These are phyloP conservation scores for Passer montanus DNA, from an alignment of 2,113 vertebrate genomes.

Conservation along the genomic window DNA sequence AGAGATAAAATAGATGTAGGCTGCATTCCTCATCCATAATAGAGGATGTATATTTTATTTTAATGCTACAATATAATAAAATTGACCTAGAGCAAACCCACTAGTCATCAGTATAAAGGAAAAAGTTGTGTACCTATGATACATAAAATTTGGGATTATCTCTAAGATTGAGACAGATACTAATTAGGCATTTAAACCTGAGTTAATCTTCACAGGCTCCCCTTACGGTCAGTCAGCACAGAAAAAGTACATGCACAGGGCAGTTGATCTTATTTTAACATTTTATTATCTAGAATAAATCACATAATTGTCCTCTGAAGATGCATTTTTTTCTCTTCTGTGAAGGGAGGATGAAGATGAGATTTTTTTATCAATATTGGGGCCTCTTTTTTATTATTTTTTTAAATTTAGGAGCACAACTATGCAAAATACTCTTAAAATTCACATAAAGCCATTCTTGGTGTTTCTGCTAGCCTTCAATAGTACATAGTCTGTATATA, in stretches of 20 bases:
- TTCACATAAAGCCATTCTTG: not conserved
- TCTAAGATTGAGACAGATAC: not conserved
- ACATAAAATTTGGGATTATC: not conserved
- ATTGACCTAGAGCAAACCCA: not conserved
- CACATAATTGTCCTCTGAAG: not conserved
- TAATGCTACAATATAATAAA: not conserved
- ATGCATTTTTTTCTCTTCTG: not conserved
- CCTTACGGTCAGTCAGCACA: not conserved
- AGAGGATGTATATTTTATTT: not conserved
- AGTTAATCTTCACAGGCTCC: not conserved
- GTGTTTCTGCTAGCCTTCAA: not conserved
- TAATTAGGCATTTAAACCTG: not conserved
- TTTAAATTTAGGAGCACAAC: rapidly evolving
- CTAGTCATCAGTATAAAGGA: not conserved
- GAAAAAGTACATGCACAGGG: not conserved
- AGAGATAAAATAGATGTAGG: not conserved
- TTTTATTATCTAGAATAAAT: not conserved
- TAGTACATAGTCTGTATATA: not conserved
- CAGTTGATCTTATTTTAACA: not conserved
- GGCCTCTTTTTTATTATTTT: too few species aligned
- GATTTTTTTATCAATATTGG: not conserved
- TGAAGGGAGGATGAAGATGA: not conserved
- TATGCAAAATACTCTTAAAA: not conserved
- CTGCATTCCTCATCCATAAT: not conserved
- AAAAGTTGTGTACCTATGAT: not conserved